Evolutionary conservation across 2,797 vertebrate species (phyloP), one percentile per base, ranked within the genome.

Genomic region (Jordanella pulchra): DNA sequence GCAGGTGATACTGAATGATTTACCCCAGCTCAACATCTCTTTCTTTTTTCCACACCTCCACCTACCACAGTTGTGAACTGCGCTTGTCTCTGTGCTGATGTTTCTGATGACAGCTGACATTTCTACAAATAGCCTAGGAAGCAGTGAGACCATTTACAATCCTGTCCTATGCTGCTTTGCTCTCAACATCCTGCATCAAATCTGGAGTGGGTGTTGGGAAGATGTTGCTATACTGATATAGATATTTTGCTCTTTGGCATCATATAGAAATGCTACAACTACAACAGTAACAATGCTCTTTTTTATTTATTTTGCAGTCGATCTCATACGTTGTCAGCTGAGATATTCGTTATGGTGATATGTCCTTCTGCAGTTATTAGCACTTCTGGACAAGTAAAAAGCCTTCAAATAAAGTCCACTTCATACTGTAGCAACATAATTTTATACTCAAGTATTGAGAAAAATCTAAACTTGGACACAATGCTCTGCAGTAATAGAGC

Each of bases 101-200:
- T 86, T 85, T 85, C 85, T 82, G 87, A 85, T 89, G 91, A 90
- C 91, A 93, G 91, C 89, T 89, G 84, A 87, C 89, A 82, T 90
- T 86, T 91, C 90, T 89, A 75, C 91, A 91, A 92, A 93, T 93
- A 92, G 88, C 81, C 68, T 32, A 65, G 56, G 84, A 87, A 83
- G 86, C 85, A 83, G 91, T 89, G 89, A 89, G 88, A 93, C 90
- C 79, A 74, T 91, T 92, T 89, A 86, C 92, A 90, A 76, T 86
- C 71, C 71, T 84, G 87, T 84, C 88, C 87, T 79, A 82, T 88
- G 82, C 78, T 54, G 60, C 77, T 76, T 80, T n/a, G 25, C 82
- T 89, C 83, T 79, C 81, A 85, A 68, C 86, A 79, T 82, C 72
- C 39, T 69, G 81, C 75, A 14, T 15, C 75, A 14, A 13, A 15